Percentiles rank a stretch among this genome's conserved stretches.
These are phyloP conservation scores for Corythoichthys haematopterus DNA, from an alignment of 2,113 vertebrate species.

Conservation along the genomic window DNA sequence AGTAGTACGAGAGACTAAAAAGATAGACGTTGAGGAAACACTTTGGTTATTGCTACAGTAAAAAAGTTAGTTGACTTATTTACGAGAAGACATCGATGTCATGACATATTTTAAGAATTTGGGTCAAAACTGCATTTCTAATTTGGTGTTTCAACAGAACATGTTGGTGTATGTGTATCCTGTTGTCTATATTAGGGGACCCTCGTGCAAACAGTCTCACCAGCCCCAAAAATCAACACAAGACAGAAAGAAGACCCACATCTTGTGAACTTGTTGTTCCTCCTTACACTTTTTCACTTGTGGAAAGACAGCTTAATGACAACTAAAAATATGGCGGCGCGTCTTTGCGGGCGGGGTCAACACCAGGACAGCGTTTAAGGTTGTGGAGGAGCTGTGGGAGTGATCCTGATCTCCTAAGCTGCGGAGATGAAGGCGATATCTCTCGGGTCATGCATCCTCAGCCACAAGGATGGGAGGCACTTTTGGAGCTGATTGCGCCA, in stretches of 20 bases:
- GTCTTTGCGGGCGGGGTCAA: slow-evolving; percentile 31
- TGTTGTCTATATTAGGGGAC: too few species aligned
- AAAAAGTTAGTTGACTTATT: not conserved
- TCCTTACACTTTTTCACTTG: not conserved
- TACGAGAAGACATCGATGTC: not conserved
- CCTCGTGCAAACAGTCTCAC: too few species aligned
- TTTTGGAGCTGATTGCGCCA: slow-evolving; percentile 68
- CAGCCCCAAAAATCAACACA: not conserved
- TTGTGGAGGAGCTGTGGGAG: slow-evolving; percentile 35
- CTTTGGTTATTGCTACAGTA: not conserved
- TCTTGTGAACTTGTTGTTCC: not conserved
- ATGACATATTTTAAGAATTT: not conserved
- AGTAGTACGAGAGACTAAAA: too few species aligned
- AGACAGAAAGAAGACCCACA: not conserved
- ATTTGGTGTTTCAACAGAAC: too few species aligned
- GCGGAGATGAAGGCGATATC: slow-evolving; percentile 63
- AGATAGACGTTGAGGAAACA: too few species aligned
- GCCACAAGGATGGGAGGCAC: slow-evolving; percentile 65
- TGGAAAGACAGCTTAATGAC: not conserved
- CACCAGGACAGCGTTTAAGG: slow-evolving; percentile 21
- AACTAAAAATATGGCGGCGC: slow-evolving; percentile 1
- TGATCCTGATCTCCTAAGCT: slow-evolving; percentile 63
- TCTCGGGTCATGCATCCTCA: slow-evolving; percentile 42
- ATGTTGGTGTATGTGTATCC: too few species aligned
- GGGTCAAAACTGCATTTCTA: not conserved